phyloP scores from a whole-genome alignment of 2,797 vertebrate genomes.

The Octomys mimax region DNA sequence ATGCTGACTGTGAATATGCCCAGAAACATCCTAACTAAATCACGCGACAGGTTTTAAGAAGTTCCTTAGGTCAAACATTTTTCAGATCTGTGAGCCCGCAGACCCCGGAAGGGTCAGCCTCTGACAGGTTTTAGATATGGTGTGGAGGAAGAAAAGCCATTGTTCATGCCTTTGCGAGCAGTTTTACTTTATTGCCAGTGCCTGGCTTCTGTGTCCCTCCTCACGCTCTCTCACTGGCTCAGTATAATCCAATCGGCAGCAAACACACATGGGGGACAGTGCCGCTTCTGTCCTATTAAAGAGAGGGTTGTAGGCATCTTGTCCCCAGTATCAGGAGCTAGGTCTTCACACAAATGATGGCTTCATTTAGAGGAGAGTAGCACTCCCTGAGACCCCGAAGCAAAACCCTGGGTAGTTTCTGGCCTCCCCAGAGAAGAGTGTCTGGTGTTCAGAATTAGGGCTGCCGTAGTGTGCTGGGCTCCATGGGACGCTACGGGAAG shows the following conservation, averaged over 20 bases:
- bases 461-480: neutral
- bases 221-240: neutral
- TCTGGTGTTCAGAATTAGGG: neutral
- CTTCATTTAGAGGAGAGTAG: neutral
- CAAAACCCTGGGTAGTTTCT: conserved; percentile 2
- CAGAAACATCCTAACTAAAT: neutral
- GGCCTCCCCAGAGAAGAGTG: neutral
- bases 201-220: neutral
- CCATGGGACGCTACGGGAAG: fast-evolving
- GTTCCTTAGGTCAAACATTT: conserved; percentile 26
- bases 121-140: neutral
- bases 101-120: too few species aligned
- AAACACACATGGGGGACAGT: neutral
- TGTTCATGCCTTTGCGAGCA: neutral
- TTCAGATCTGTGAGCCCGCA: neutral
- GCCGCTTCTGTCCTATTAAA: neutral
- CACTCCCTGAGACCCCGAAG: neutral
- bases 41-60: neutral
- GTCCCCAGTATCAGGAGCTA: neutral
- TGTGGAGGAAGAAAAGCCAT: neutral
- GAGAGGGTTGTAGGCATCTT: neutral
- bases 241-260: neutral
- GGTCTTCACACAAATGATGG: neutral
- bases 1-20: neutral
- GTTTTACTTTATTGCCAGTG: neutral